Base-by-base conservation (phyloP, 35 echinoderm and acorn worm genomes). In the Patiria miniata region DNA sequence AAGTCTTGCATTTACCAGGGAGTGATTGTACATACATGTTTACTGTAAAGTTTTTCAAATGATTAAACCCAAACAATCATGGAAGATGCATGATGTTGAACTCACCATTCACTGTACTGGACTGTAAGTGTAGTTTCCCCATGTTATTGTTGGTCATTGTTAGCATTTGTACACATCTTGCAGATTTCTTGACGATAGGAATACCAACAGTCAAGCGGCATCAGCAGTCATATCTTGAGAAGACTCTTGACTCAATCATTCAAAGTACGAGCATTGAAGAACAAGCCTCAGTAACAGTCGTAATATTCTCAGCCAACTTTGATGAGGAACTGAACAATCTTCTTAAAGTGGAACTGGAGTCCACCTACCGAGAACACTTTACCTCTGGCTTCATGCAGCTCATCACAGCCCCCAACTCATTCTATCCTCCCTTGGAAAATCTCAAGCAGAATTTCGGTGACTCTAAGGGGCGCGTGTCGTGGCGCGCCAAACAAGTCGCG, bases 401-500 rank as follows among this genome's bases (percentile, higher is more conserved):
- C 36, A 95, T 99, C 21, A 33, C 77, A 7, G 93, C 96, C n/a
- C 93, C 96, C 2, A 36, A 37, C 14, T 53, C 40, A 1, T 99
- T 95, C 51, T 99, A 99, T 52, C 96, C 96, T 5, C 82, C 89
- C 21, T 54, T 99, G 36, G 51, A 86, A 0, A 91, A 93, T 65
- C 58, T 99, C 18, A 91, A 91, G 78, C 83, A 87, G 16, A 95
- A 92, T 10, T 99, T 86, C 90, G 96, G 96, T 0, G 96, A 99
- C 69, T 81, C 82, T 16, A 36, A 83, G 19, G 86, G 89, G 28
- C 80, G 92, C 30, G 92, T 99, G 0, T 47, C 34, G 8, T 99
- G 96, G 96, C 81, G 96, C 16, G 77, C 96, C 1, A 99, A 99
- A 56, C 96, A 99, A 53, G 93, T 92, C 40, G 89, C 94, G 26